Base-by-base conservation (phyloP, 2,888 invertebrate species). In the Notodonta dromedarius region DNA sequence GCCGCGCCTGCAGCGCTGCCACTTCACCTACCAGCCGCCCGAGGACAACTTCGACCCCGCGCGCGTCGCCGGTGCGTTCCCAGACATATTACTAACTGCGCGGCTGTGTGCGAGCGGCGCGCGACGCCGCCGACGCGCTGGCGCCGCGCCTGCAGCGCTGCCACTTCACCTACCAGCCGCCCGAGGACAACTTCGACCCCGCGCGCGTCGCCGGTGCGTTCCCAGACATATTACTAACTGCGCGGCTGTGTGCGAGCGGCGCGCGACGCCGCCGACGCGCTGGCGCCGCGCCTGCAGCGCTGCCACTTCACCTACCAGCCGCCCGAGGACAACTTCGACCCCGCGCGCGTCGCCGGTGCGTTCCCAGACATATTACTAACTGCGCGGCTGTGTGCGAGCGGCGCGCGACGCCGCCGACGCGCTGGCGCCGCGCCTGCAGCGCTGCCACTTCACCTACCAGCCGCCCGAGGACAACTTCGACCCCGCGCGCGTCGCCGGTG, bases 381-480 rank as follows among this genome's bases (percentile, higher is more conserved):
- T 4, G 9, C 32, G 65, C n/a, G 86, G 90, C 13, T 1, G 24
- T 2, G 24, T 2, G 24, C 24, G 24, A 2, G 24, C 24, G 1
- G 24, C 24, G 24, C 94, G 96, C 40, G 40, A 40, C 40, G 40
- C 40, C 8, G 40, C 40, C 3, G 96, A 96, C 63, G 85, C 87
- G 12, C 94, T 96, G 66, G 94, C 95, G 62, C 93, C 94, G 5
- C 87, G 92, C 2, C 88, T 94, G 83, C 94, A 95, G 60, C 90
- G 94, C 58, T 91, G 95, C 61, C 85, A 94, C 76, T 97, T 98
- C 85, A 93, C 95, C 9, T 99, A 98, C 89, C 86, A 92, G 39
- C 96, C 97, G 86, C 98, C 98, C 0, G 95, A 96, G 67, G 94
- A 94, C 0, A 95, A 95, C 87, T 98, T 97, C 80, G 95, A 97